Base-by-base conservation (phyloP, 2,797 vertebrate species). In the Chrosomus eos region DNA sequence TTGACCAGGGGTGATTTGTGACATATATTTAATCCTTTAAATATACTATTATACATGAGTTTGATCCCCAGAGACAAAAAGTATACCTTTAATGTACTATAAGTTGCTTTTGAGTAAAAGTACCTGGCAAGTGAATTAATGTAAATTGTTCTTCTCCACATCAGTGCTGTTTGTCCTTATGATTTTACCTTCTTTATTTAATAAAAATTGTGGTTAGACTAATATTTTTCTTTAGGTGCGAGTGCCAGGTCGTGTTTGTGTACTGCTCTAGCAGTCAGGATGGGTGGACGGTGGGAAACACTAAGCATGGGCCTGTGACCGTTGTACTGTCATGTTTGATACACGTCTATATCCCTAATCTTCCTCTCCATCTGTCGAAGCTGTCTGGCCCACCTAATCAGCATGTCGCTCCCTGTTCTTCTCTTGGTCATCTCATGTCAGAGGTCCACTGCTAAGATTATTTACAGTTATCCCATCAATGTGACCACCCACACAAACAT, bases 311-410 rank as follows among this genome's bases (percentile, higher is more conserved):
- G 82, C 86, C 91, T 85, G 87, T 48, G 85, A 89, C 85, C 51
- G 83, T 89, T 87, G 91, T 88, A 90, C 88, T 84, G 89, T 89
- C 92, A 91, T 91, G 88, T 93, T 91, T 89, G 89, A 93, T 93
- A 88, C 90, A 89, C 75, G 91, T 94, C 92, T 91, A 88, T 91
- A 91, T 90, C 90, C 88, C 91, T 95, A 94, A 95, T 95, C 94
- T 92, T 87, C 92, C 91, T 89, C 90, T 91, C 94, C 94, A 94
- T 95, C 94, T 95, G 94, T 92, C 91, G 85, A 85, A 84, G 70
- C 87, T 90, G 93, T 94, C 94, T 93, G 87, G 91, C 85, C 85
- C 51, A 72, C 73, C 91, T 89, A 89, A 94, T 92, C 92, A 92
- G 88, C 83, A 62, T 68, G 55, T 31, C 40, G 73, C 70, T 81